Base-by-base conservation (phyloP, 1,140 invertebrate species). In the Zaprionus davidi region DNA sequence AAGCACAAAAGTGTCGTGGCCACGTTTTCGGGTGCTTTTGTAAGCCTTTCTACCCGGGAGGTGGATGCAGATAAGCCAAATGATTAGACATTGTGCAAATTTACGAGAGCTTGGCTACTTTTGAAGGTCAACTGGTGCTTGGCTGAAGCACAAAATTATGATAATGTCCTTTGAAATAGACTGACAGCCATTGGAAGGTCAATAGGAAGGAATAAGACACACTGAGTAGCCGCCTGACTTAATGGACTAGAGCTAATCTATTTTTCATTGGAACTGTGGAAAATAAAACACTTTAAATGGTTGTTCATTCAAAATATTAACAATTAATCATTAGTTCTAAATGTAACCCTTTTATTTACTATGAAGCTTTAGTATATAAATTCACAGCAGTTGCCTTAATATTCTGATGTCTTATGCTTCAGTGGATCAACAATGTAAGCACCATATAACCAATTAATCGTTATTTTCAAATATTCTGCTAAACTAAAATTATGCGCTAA, bases 1-100 rank as follows among this genome's bases (percentile, higher is more conserved):
- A 34, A 34, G 24, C 46, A 64, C 62, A 64, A 64, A 51, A 36
- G 62, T 22, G 26, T 17, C 26, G n/a, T 11, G 11, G 34, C 15
- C 31, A 22, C 15, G 6, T 41, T 65, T 65, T 56, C 24, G 17
- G 44, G 9, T 28, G 5, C 38, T 17, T 51, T 34, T 53, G n/a
- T 66, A 66, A 66, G 64, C 51, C 53, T 57, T 66, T 66, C 17
- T 24, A 51, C 4, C 1, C 17, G 46, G 20, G 46, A 49, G 46
- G 1, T 5, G 46, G 46, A 1, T 22, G 20, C 20, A 56, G 53
- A 56, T 56, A 56, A 56, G 53, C 53, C 53, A 15, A 56, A n/a
- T 26, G 26, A 56, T 56, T 56, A 56, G 26, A 28, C 26, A 15
- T 56, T 56, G 22, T 31, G 53, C 13, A 56, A 31, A 56, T 56